Evolutionary conservation across 2,888 invertebrate genomes (phyloP), one percentile per base, ranked within the genome.

Genomic region (Deilephila elpenor): DNA sequence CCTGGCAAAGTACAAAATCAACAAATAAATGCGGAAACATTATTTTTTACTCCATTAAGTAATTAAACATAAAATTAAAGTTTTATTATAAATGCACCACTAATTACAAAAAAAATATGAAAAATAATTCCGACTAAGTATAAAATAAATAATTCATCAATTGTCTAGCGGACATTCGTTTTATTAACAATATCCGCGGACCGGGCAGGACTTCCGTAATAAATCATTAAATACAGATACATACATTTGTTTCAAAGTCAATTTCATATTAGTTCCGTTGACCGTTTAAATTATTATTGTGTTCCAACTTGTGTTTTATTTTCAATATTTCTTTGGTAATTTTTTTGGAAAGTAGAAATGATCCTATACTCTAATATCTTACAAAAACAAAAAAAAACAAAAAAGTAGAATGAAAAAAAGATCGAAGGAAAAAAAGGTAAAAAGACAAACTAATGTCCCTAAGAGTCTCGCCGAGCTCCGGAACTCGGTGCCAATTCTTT

Each of bases 151-250:
- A 67, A 67, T 67, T 67, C 67, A 67, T 67, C 51, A 67, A 17
- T 44, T 44, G 44, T 44, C 44, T 44, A 37, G 34, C 32, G 25
- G 29, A 32, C 25, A 37, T 62, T 44, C 51, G n/a, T 25, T n/a
- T 44, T 67, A 51, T 25, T 51, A 67, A 67, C 67, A 51, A 51
- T 67, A 67, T 67, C 67, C 67, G 64, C 64, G 20, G 44, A 44
- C 67, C 67, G 25, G 51, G 44, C 67, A n/a, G 62, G 51, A 67
- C 25, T 67, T 67, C 67, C 67, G 44, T 17, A 44, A 44, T 51
- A 67, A 67, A 67, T 67, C 17, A 67, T 67, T 67, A 51, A 67
- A 67, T 51, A 25, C 17, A 67, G 14, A 44, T 51, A 67, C 64
- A 64, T 67, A 44, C 44, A 67, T 51, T 51, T 11, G 17, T 67